phyloP scores from a whole-genome alignment of 2,888 invertebrate genomes.

The Panorpa germanica region DNA sequence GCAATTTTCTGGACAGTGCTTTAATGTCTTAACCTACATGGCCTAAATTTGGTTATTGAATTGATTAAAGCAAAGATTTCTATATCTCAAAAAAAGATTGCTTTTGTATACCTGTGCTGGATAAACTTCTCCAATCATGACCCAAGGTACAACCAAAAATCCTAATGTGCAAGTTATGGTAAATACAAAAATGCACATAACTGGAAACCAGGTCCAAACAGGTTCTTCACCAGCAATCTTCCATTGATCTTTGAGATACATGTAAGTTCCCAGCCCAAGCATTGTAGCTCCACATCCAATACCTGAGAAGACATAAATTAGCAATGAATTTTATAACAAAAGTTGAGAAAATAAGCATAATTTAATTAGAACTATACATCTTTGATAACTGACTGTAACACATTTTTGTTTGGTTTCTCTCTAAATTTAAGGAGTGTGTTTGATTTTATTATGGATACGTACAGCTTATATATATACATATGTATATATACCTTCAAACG shows the following conservation, averaged over 20 bases:
- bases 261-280: constrained; percentile 36
- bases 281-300: constrained; percentile 43
- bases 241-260: constrained; percentile 35
- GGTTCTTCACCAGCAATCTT: constrained; percentile 21
- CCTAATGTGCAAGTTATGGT: constrained; percentile 42
- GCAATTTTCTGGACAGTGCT: neutral
- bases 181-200: constrained; percentile 37
- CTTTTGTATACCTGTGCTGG: constrained; percentile 35
- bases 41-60: neutral
- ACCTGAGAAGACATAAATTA: constrained; percentile 18
- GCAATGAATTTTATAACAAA: constrained; percentile 6
- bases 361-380: neutral
- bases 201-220: constrained; percentile 37
- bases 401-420: no score
- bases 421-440: no score
- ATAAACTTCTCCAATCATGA: constrained; percentile 57
- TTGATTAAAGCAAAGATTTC: no score
- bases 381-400: no score
- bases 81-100: neutral
- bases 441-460: no score
- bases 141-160: constrained; percentile 49
- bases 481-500: no score
- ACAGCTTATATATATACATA: no score
- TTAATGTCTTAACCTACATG: neutral
- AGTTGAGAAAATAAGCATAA: constrained; percentile 4